Evolutionary conservation across 2,113 vertebrate species (phyloP).

Genomic region (Fulica atra): DNA sequence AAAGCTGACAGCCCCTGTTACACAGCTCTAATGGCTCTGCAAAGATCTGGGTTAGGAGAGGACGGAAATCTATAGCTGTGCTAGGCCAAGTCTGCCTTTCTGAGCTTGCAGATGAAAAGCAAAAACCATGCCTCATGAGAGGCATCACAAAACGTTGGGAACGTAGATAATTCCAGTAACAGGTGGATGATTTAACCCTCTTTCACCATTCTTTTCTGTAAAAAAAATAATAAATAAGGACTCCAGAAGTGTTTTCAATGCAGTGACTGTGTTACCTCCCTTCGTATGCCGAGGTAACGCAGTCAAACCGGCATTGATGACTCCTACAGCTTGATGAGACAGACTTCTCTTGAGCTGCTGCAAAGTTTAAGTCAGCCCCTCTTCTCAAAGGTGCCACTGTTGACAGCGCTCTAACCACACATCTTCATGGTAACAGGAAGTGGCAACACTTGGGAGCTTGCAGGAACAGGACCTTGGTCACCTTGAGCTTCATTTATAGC

Average conservation of each 20-base stretch:
- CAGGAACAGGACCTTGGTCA: slow-evolving; percentile 5
- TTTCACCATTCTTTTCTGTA: background rate
- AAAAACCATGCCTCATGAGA: background rate
- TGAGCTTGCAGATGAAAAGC: background rate
- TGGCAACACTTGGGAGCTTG: background rate
- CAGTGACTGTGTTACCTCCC: background rate
- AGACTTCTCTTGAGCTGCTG: background rate
- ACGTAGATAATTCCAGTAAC: background rate
- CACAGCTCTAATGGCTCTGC: background rate
- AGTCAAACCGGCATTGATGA: background rate
- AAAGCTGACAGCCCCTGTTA: slow-evolving; percentile 15
- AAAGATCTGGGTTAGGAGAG: slow-evolving; percentile 24
- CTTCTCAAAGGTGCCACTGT: background rate
- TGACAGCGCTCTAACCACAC: background rate
- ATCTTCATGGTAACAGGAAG: background rate
- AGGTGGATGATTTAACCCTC: background rate
- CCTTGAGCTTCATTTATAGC: slow-evolving; percentile 26
- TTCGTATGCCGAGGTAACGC: background rate
- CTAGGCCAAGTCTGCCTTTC: background rate
- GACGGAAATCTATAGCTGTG: slow-evolving; percentile 20
- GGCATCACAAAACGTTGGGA: background rate
- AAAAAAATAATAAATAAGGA: background rate
- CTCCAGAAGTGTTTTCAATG: background rate
- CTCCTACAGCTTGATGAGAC: background rate
- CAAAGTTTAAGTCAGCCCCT: background rate